Conservation (phyloP, 2,797 vertebrate species). For the Dipus sagitta region DNA sequence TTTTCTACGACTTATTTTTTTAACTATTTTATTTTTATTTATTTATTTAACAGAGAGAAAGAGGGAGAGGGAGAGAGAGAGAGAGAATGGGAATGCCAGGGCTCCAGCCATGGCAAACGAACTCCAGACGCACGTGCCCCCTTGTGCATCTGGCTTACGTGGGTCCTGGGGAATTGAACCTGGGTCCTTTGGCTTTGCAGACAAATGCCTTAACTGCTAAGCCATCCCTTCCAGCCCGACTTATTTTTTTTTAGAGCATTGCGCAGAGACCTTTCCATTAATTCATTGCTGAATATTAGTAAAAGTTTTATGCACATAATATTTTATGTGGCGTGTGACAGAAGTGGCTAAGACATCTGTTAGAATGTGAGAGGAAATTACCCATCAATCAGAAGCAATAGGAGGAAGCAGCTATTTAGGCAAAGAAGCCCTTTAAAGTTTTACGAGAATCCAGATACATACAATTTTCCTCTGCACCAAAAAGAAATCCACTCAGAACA, state of each 20-base stretch:
- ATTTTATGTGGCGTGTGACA: constrained; percentile 52
- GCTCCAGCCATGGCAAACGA: too few relatives aligned
- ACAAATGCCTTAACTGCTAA: too few relatives aligned
- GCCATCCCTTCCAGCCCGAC: too few relatives aligned
- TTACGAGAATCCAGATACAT: constrained; percentile 60
- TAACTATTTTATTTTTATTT: too few relatives aligned
- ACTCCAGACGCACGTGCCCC: too few relatives aligned
- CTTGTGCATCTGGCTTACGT: too few relatives aligned
- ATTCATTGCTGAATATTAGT: constrained; percentile 24
- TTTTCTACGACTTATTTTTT: background rate
- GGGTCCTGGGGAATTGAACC: too few relatives aligned
- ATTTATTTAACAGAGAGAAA: too few relatives aligned
- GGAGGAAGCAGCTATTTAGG: constrained; percentile 54
- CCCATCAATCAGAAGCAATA: constrained; percentile 64
- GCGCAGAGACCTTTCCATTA: constrained; percentile 7
- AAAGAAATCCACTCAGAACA: background rate
- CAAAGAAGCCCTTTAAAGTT: constrained; percentile 44
- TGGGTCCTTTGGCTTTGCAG: too few relatives aligned
- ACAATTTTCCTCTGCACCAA: constrained; percentile 43
- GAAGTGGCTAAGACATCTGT: constrained; percentile 52
- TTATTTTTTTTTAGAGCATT: constrained; percentile 19
- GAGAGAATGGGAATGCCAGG: too few relatives aligned
- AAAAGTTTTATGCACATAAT: constrained; percentile 3
- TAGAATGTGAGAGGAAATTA: constrained; percentile 61
- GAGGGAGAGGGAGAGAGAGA: too few relatives aligned